Base-by-base conservation (phyloP, 2,797 vertebrate species). In the Lacerta viridis region DNA sequence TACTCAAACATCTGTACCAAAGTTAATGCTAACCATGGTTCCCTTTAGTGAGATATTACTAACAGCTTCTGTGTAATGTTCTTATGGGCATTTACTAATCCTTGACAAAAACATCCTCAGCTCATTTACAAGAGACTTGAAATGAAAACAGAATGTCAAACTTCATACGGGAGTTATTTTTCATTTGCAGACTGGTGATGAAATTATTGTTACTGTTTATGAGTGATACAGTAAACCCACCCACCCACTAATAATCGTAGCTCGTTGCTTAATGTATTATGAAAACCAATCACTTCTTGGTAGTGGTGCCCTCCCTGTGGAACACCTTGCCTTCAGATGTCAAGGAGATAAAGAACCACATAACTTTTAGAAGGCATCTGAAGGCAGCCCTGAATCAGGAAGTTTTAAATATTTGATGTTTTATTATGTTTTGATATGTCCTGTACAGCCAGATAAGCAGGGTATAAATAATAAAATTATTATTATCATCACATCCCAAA, bases 151-250 rank as follows among this genome's bases (percentile, higher is more conserved):
- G 66, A 66, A 41, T 66, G 17, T 61, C 11, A 17, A 81, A 81
- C 23, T 66, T 69, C 39, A 43, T 15, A 55, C 9, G 23, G 13
- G 36, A 20, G 6, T 75, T 7, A 39, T 27, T 61, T 64, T 76
- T 61, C 50, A 75, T 33, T 75, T 75, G 33, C 33, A 61, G 72
- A 18, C 36, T 64, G 55, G 25, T 43, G 29, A 0, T 43, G 85
- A 90, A 1, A 85, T 87, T 36, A 55, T 77, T 29, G 13, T 72
- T 55, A 50, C 43, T 9, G 23, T 18, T 77, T 39, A 64, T 90
- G 4, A 87, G 83, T 59, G 79, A 25, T 76, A 13, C 20, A 90
- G 59, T 74, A 91, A 89, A 50, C 50, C 50, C 50, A 50, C 50
- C 50, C n/a, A 36, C 15, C 4, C 18, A n/a, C 27, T 33, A 15